Evolutionary conservation across 92 coral and sea anemone species (phyloP), one percentile per base, ranked within the genome.

Genomic region (Paramuricea clavata): DNA sequence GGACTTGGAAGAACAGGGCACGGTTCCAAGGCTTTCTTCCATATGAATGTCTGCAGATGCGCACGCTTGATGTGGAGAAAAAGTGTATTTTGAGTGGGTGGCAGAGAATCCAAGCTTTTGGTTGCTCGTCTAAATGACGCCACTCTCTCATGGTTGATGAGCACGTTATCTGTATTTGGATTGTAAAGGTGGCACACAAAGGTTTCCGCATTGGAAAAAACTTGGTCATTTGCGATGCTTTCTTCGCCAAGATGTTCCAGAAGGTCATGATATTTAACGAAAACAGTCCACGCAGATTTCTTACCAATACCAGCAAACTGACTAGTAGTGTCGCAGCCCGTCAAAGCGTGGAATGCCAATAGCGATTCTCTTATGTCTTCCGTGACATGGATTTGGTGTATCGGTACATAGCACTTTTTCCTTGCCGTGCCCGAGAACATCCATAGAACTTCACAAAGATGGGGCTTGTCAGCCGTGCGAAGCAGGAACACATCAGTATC

Each of bases 351-450:
- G 17, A 91, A 87, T 19, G 94, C 94, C 49, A 91, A 83, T 68
- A 91, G 70, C 41, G 94, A 91, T 25, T 78, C 60, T 57, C 92
- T 57, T 57, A 32, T 88, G 56, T 68, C 92, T 65, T 91, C 92
- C 39, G 65, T 32, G 43, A 77, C 13, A 25, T 13, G 13, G 71
- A 91, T 81, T 72, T 49, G 27, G 78, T 91, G 90, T 19, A 86
- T 83, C 76, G 93, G 91, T 25, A 83, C 70, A 43, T 50, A 85
- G 13, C 47, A 31, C 78, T 79, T 89, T 42, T 31, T 68, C 50
- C 68, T 89, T 49, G 92, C 44, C 39, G 93, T 89, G 31, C 95
- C 95, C 76, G 88, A 52, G 56, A 92, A 89, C 92, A 92, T 85
- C 92, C 90, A 92, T 26, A 92, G 67, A 22, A 70, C 87, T 49